phyloP scores from a whole-genome alignment of 2,113 vertebrate genomes.

The Physeter macrocephalus region DNA sequence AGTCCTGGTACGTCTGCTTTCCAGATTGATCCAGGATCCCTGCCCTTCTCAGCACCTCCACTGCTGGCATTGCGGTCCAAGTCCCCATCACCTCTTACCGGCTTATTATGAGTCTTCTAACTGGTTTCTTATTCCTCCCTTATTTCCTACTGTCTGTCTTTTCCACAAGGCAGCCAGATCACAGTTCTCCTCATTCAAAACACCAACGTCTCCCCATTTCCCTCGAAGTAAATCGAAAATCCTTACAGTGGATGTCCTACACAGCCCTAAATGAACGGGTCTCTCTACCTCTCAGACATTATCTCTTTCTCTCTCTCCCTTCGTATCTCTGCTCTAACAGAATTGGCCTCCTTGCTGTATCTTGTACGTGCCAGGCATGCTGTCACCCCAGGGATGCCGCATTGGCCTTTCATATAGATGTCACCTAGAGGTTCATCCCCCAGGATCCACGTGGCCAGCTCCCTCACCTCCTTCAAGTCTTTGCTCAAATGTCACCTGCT shows the following conservation, averaged over 20 bases:
- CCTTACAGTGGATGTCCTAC: fast-evolving
- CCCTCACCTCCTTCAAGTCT: neutral
- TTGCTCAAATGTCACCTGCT: neutral
- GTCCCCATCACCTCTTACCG: neutral
- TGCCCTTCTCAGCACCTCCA: neutral
- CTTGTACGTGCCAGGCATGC: fast-evolving
- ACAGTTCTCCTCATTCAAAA: neutral
- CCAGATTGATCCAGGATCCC: neutral
- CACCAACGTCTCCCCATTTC: neutral
- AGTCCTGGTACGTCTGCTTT: neutral
- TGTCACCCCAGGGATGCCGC: neutral
- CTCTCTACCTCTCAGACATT: neutral
- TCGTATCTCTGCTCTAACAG: too few species aligned
- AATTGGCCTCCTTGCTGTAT: neutral
- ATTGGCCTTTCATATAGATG: fast-evolving
- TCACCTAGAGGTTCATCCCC: too few species aligned
- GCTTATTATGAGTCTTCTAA: neutral
- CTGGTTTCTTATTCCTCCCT: neutral
- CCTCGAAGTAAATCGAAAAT: neutral
- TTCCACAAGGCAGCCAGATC: neutral
- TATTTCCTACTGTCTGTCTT: neutral
- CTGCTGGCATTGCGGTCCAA: fast-evolving
- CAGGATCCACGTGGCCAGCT: too few species aligned
- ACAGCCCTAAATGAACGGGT: fast-evolving
- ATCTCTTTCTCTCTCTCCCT: neutral